Conservation (phyloP, 2,797 vertebrate species). For the Clarias fuscus region DNA sequence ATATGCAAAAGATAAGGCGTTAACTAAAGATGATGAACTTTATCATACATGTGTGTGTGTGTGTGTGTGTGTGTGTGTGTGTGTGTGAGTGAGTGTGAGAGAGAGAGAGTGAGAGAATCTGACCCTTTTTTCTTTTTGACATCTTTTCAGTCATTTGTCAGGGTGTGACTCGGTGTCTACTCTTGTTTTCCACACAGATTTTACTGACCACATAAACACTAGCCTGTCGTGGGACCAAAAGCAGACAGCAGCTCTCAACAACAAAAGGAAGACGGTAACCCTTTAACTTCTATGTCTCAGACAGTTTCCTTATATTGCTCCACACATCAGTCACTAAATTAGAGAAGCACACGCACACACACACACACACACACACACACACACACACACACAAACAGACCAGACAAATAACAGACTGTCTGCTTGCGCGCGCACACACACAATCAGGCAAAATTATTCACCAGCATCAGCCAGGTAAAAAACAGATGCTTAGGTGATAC, state of each 20-base stretch:
- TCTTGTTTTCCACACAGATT: slow-evolving; percentile 30
- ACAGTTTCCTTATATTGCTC: slow-evolving; percentile 37
- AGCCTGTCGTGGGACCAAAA: slow-evolving; percentile 28
- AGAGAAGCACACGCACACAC: slow-evolving; percentile 13
- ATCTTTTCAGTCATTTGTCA: slow-evolving; percentile 57
- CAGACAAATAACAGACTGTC: slow-evolving; percentile 40
- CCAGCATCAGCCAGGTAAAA: slow-evolving; percentile 37
- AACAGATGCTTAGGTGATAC: slow-evolving; percentile 48
- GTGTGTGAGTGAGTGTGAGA: neutral
- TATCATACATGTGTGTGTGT: neutral
- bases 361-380: slow-evolving; percentile 8
- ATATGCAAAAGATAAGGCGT: slow-evolving; percentile 30
- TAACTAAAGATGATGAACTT: neutral
- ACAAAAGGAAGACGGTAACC: slow-evolving; percentile 22
- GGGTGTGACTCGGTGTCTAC: slow-evolving; percentile 38
- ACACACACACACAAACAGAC: slow-evolving; percentile 38
- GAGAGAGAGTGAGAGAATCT: too few relatives aligned
- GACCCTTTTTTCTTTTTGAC: slow-evolving; percentile 41
- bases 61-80: neutral
- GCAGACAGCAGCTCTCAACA: slow-evolving; percentile 52
- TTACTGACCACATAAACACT: slow-evolving; percentile 51
- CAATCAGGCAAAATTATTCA: slow-evolving; percentile 27
- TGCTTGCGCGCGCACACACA: neutral
- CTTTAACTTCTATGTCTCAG: slow-evolving; percentile 8
- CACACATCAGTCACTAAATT: slow-evolving; percentile 32